Percentiles rank a stretch among this genome's conserved stretches.
These are phyloP conservation scores for Diadophis punctatus DNA, from an alignment of 2,113 vertebrate species.

Conservation along the genomic window DNA sequence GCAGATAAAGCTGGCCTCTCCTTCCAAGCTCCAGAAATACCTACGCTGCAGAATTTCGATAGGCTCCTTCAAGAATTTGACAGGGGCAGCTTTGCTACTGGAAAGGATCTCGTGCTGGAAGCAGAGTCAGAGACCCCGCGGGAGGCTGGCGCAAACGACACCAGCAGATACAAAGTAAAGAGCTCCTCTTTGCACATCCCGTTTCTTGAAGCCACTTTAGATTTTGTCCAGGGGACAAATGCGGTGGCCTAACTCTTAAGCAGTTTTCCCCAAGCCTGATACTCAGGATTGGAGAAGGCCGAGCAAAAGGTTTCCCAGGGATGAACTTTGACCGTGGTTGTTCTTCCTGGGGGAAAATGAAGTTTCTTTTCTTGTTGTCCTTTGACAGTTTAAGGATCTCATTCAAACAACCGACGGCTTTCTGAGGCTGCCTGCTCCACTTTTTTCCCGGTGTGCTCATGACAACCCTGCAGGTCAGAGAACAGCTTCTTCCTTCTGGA, in stretches of 20 bases:
- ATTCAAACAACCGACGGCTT: slow-evolving; percentile 66
- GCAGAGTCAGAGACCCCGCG: not conserved
- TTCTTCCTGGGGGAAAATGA: not conserved
- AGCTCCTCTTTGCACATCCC: not conserved
- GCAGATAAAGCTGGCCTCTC: slow-evolving; percentile 79
- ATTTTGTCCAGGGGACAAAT: not conserved
- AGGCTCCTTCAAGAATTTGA: slow-evolving; percentile 68
- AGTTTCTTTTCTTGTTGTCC: not conserved
- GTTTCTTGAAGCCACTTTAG: not conserved
- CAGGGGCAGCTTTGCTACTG: slow-evolving; percentile 58
- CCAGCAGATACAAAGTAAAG: slow-evolving; percentile 74
- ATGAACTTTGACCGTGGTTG: not conserved
- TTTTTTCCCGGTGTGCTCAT: slow-evolving; percentile 79
- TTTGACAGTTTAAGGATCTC: slow-evolving; percentile 77
- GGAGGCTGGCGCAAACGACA: slow-evolving; percentile 23
- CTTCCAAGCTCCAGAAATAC: slow-evolving; percentile 76
- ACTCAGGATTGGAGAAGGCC: not conserved
- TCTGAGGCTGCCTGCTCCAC: slow-evolving; percentile 76
- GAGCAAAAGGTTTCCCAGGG: not conserved
- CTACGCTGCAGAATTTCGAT: slow-evolving; percentile 80
- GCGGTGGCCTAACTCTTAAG: not conserved
- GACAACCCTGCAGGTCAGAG: slow-evolving; percentile 82
- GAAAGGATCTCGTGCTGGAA: slow-evolving; percentile 54
- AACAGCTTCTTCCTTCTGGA: not conserved
- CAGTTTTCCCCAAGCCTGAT: not conserved